phyloP scores from a whole-genome alignment of 2,888 invertebrate genomes.

The Tetheella fluctuosa region DNA sequence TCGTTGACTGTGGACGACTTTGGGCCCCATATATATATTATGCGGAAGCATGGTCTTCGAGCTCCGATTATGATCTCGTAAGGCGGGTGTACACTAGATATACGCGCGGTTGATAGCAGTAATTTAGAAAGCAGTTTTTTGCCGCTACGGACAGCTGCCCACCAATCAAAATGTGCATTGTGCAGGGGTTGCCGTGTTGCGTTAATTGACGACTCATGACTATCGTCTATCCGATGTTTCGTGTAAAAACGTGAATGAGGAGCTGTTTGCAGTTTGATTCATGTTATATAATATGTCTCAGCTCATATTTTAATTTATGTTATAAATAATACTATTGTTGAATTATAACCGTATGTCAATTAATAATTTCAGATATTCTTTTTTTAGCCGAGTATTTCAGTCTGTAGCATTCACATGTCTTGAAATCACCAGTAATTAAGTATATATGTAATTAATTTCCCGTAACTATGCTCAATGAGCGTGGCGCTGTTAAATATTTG shows the following conservation, averaged over 20 bases:
- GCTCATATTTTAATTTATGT: background rate
- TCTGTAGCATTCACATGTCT: no score
- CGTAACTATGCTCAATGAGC: no score
- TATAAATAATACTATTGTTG: no score
- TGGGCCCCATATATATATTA: constrained; percentile 56
- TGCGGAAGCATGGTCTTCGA: constrained; percentile 63
- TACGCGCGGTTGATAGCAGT: constrained; percentile 65
- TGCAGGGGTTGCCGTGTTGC: constrained; percentile 64
- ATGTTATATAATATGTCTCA: background rate
- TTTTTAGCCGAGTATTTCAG: no score
- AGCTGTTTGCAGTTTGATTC: constrained; percentile 20
- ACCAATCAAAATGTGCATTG: constrained; percentile 77
- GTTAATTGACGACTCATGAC: constrained; percentile 71
- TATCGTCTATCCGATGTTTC: constrained; percentile 52
- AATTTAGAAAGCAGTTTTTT: constrained; percentile 80
- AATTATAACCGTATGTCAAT: no score
- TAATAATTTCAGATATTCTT: no score
- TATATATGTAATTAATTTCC: no score
- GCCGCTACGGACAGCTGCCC: constrained; percentile 75
- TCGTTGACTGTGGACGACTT: constrained; percentile 44
- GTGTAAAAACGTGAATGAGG: constrained; percentile 42
- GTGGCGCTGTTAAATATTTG: no score
- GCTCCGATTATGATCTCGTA: constrained; percentile 68
- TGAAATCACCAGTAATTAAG: no score
- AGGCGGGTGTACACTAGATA: constrained; percentile 65